phyloP scores from a whole-genome alignment of 2,797 vertebrate species.

The Naso thynnoides region DNA sequence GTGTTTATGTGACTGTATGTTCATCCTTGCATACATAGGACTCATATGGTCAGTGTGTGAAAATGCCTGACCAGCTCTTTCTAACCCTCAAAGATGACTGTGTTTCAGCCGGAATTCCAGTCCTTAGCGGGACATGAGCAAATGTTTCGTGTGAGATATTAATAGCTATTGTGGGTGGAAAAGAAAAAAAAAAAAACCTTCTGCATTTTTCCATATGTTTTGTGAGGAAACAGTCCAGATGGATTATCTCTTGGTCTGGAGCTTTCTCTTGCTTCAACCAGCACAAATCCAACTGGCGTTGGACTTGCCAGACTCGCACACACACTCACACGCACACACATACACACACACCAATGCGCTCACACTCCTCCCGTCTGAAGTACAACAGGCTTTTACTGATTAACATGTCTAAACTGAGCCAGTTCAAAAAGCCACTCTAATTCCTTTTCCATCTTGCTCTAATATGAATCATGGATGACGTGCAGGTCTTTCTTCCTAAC shows the following conservation, averaged over 20 bases:
- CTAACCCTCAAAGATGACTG: conserved; percentile 68
- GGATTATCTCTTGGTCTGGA: conserved; percentile 81
- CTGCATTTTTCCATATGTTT: conserved; percentile 84
- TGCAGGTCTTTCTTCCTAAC: conserved; percentile 62
- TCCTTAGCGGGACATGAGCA: conserved; percentile 79
- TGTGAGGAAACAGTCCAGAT: conserved; percentile 83
- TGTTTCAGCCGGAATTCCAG: conserved; percentile 77
- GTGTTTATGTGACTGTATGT: conserved; percentile 53
- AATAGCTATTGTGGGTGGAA: conserved; percentile 82
- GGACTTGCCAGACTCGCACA: conserved; percentile 62
- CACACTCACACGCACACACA: conserved; percentile 22
- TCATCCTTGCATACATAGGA: conserved; percentile 40
- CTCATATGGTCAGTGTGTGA: conserved; percentile 59
- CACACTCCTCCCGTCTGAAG: conserved; percentile 71
- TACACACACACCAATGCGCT: conserved; percentile 20
- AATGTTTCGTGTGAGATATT: conserved; percentile 77
- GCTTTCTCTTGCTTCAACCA: conserved; percentile 63
- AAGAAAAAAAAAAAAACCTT: conserved; percentile 70
- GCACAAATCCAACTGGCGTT: conserved; percentile 64
- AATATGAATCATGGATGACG: conserved; percentile 57
- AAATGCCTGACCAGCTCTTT: conserved; percentile 62
- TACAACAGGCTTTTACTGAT: conserved; percentile 81
- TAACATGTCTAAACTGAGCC: conserved; percentile 77
- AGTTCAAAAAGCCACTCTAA: conserved; percentile 67
- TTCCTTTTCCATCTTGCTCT: conserved; percentile 63